Conservation (phyloP, 2,113 vertebrate genomes). For the Electrona antarctica region DNA sequence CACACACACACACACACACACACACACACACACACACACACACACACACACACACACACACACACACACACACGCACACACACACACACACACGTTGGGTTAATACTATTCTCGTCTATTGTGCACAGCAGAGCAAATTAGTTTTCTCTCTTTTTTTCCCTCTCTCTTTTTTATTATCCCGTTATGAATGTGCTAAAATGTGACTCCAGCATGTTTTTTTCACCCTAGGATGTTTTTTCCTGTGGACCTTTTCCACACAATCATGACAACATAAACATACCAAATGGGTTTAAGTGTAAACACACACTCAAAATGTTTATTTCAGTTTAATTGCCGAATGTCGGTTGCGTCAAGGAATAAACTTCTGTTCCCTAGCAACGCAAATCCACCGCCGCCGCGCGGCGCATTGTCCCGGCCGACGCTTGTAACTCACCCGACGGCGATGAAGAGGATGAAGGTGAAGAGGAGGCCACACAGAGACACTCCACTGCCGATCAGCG, state of each 20-base stretch:
- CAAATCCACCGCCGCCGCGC: too few relatives aligned
- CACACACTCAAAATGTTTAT: too few relatives aligned
- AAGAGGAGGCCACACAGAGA: slow-evolving; percentile 88
- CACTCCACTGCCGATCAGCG: slow-evolving; percentile 89
- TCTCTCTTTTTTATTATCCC: slow-evolving; percentile 23
- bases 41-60: background rate
- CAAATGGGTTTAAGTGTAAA: too few relatives aligned
- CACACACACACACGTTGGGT: background rate
- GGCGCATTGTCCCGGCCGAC: slow-evolving; percentile 9
- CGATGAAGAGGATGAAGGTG: slow-evolving; percentile 89
- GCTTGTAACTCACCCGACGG: slow-evolving; percentile 84
- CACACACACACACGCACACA: background rate
- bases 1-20: background rate
- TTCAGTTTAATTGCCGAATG: too few relatives aligned
- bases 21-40: background rate
- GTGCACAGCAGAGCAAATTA: too few relatives aligned
- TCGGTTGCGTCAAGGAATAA: too few relatives aligned
- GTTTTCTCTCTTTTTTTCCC: slow-evolving; percentile 17
- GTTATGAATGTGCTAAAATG: slow-evolving; percentile 7
- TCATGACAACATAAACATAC: too few relatives aligned
- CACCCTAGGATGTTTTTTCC: slow-evolving; percentile 51
- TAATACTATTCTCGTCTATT: slow-evolving; percentile 29
- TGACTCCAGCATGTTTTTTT: slow-evolving; percentile 56
- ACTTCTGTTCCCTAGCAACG: too few relatives aligned
- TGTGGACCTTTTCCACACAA: slow-evolving; percentile 13